A percentile compares a stretch with the other conserved stretches of the same genome.
Conservation (phyloP, 2,797 vertebrate species). For the Enteromius fasciolatus region DNA sequence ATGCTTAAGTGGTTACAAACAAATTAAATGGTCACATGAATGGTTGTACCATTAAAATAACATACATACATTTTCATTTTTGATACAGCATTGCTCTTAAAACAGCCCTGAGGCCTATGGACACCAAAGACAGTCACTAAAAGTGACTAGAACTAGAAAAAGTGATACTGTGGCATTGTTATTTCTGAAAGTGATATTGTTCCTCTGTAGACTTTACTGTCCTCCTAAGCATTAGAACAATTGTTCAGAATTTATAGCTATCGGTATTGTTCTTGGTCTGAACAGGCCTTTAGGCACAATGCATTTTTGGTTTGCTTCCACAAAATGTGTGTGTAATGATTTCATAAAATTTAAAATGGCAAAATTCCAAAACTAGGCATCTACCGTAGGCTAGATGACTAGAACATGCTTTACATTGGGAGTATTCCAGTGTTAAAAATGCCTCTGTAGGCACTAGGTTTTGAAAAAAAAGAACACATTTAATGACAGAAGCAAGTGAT, state of each 20-base stretch:
- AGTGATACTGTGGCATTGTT: not conserved
- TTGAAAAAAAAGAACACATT: not conserved
- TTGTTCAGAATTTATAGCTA: not conserved
- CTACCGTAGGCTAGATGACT: not conserved
- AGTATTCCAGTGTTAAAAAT: not conserved
- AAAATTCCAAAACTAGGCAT: not conserved
- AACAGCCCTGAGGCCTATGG: no score
- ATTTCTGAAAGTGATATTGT: not conserved
- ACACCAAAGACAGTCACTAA: no score
- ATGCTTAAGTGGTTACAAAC: not conserved
- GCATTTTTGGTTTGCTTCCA: not conserved
- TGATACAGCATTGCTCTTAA: not conserved
- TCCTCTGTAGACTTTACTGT: not conserved
- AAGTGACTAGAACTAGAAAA: not conserved
- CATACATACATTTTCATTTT: not conserved
- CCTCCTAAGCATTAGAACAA: not conserved
- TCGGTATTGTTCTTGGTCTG: not conserved
- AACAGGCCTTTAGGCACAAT: not conserved
- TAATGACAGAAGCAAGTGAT: constrained; percentile 9
- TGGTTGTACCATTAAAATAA: not conserved
- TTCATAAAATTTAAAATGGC: not conserved
- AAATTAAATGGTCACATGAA: not conserved
- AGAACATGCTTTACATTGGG: not conserved
- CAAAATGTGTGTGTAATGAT: not conserved
- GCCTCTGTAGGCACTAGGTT: not conserved